Conservation (phyloP, 2,113 vertebrate species). For the Centrocercus urophasianus region DNA sequence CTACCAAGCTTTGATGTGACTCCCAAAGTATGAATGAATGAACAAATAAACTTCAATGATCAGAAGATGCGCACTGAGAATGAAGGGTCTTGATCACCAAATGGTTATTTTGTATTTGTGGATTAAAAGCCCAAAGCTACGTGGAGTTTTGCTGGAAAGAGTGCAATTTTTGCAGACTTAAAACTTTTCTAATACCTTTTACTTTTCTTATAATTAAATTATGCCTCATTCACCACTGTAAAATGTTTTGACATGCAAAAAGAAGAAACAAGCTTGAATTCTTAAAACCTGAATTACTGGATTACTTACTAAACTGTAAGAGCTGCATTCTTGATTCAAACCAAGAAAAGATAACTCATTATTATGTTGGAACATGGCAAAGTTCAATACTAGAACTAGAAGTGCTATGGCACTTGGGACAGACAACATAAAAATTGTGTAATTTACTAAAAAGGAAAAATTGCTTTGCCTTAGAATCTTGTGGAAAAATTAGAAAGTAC, state of each 20-base stretch:
- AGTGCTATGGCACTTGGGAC: not conserved
- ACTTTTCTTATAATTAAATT: not conserved
- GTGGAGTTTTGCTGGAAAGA: not conserved
- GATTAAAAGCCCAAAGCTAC: not conserved
- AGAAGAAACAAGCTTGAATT: not conserved
- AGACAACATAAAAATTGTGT: not conserved
- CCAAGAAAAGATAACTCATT: not conserved
- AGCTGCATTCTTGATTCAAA: not conserved
- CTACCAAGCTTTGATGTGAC: not conserved
- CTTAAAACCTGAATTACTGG: conserved; percentile 31
- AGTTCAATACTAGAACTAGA: not conserved
- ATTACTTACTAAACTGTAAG: not conserved
- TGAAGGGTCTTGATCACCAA: not conserved
- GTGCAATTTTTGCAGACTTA: not conserved
- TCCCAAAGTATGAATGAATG: not conserved
- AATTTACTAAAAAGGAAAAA: not conserved
- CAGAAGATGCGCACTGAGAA: not conserved
- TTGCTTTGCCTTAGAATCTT: not conserved
- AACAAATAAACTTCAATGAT: not conserved
- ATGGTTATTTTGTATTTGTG: not conserved
- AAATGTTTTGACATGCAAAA: not conserved
- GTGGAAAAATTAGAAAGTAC: not conserved
- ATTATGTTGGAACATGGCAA: not conserved
- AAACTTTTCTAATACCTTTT: not conserved
- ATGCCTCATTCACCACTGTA: not conserved